Evolutionary conservation across 2,888 invertebrate species (phyloP), one percentile per base, ranked within the genome.

Genomic region (Drosophila kambysellisi): DNA sequence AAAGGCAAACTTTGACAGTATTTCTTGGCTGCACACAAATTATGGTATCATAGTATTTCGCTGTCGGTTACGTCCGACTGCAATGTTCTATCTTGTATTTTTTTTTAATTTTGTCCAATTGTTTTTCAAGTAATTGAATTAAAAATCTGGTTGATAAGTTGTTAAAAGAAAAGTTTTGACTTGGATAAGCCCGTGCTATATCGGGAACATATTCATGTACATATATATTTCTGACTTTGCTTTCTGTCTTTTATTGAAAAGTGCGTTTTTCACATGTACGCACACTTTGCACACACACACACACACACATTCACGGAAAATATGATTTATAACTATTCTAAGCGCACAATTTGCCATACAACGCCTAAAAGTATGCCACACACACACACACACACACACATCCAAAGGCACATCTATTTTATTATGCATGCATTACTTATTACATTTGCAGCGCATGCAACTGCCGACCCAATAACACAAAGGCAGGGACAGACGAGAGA

Each of bases 391-490:
- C 25, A 30, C 12, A 15, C 11, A 46, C 17, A 43, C 33, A 63
- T 30, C 60, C 12, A 51, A 4, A 30, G 29, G 51, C 39, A 46
- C 32, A 74, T 74, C 30, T 58, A 70, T 78, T 74, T 72, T 78
- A 78, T 79, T 79, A 76, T 78, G 78, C 76, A 79, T 76, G 72
- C 79, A 75, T 79, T 78, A 78, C 78, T 78, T 79, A 78, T 78
- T 78, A 79, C 72, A 79, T 79, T 78, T 79, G 52, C 79, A 75
- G 70, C 52, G 41, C 33, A 57, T 57, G 60, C 63, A 63, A 74
- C 57, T 51, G 60, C 20, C 65, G 61, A 76, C 41, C 66, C 25
- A 58, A 43, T 43, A 69, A 54, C 50, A 46, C 46, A 39, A 17
- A 54, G 53, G 66, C 4, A 37, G 41, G 25, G 9, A 56, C 6